Evolutionary conservation across 2,888 invertebrate genomes (phyloP).

Genomic region (Tetropium fuscum): DNA sequence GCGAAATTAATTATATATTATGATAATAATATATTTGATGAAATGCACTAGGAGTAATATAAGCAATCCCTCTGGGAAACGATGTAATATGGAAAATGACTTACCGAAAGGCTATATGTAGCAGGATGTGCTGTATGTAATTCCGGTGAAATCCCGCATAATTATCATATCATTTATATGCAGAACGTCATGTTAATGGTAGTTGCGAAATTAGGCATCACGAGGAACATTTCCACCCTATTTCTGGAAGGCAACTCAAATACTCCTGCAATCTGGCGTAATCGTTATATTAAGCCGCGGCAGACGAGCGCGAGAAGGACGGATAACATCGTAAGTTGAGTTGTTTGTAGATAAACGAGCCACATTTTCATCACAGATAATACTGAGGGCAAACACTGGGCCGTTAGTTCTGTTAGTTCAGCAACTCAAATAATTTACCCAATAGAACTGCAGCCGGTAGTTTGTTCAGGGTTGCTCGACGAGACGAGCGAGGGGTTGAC

Average conservation of each 20-base stretch:
- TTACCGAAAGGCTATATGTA: too few species aligned
- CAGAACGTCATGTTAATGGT: conserved; percentile 35
- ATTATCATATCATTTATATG: conserved; percentile 43
- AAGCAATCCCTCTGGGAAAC: too few species aligned
- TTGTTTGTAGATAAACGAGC: conserved; percentile 61
- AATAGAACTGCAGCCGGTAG: conserved; percentile 63
- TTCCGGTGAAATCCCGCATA: conserved; percentile 30
- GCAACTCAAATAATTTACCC: conserved; percentile 68
- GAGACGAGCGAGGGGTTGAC: conserved; percentile 45
- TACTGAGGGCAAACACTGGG: conserved; percentile 63
- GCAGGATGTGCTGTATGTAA: background rate
- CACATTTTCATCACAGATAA: conserved; percentile 67
- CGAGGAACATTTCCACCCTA: conserved; percentile 36
- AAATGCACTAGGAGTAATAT: too few species aligned
- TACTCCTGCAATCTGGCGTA: conserved; percentile 40
- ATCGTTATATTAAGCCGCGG: conserved; percentile 36
- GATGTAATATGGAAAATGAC: too few species aligned
- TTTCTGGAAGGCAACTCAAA: conserved; percentile 32
- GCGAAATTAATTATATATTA: too few species aligned
- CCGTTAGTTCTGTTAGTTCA: conserved; percentile 67
- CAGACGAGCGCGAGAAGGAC: conserved; percentile 12
- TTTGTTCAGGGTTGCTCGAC: conserved; percentile 60
- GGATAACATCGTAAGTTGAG: conserved; percentile 45
- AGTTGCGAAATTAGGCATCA: conserved; percentile 38
- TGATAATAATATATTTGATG: too few species aligned